phyloP scores from a whole-genome alignment of 2,888 invertebrate genomes.

The Heliconius cydno region DNA sequence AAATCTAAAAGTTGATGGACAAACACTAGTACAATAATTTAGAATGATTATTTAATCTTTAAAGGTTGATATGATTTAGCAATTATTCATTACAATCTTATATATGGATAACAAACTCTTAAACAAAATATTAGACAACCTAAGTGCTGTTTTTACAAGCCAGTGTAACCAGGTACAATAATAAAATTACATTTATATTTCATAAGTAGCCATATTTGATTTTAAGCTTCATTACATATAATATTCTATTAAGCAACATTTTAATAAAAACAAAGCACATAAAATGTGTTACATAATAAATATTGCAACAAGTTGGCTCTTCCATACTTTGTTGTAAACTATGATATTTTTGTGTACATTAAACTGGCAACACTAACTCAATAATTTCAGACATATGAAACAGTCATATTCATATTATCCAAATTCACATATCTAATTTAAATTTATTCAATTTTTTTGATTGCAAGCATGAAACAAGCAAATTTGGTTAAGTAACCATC shows the following conservation, averaged over 20 bases:
- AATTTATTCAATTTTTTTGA: neutral
- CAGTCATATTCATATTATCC: slow-evolving; percentile 19
- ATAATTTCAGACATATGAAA: slow-evolving; percentile 19
- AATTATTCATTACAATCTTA: slow-evolving; percentile 41
- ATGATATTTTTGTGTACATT: neutral
- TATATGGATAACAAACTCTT: slow-evolving; percentile 45
- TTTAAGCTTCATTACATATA: neutral
- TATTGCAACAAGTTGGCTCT: slow-evolving; percentile 4
- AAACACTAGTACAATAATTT: slow-evolving; percentile 49
- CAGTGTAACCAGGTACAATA: slow-evolving; percentile 13
- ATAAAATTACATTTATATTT: neutral
- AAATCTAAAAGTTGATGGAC: slow-evolving; percentile 49
- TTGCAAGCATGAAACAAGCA: slow-evolving; percentile 50
- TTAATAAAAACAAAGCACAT: slow-evolving; percentile 9
- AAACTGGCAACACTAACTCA: slow-evolving; percentile 27
- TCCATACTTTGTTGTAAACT: neutral
- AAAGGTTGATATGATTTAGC: slow-evolving; percentile 56
- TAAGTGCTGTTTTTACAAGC: slow-evolving; percentile 33
- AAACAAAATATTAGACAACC: slow-evolving; percentile 36
- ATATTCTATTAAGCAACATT: neutral
- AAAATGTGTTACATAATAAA: slow-evolving; percentile 11
- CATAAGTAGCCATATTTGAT: neutral
- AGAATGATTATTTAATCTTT: slow-evolving; percentile 52
- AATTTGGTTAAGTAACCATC: slow-evolving; percentile 62
- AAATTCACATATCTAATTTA: slow-evolving; percentile 18